Conservation (phyloP, 2,113 vertebrate species). For the Hylia prasina region DNA sequence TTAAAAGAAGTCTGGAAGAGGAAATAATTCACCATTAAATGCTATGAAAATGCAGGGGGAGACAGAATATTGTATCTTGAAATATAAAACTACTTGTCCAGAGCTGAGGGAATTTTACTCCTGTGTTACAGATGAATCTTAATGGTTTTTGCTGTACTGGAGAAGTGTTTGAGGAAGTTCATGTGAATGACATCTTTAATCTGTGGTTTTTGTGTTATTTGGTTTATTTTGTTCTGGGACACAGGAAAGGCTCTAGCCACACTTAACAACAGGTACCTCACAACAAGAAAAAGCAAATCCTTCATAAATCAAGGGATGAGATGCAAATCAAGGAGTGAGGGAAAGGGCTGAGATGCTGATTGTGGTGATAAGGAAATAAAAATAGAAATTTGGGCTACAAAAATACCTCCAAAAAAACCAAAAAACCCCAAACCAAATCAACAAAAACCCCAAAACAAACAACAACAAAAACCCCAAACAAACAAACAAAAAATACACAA, state of each 20-base stretch:
- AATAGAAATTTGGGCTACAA: background rate
- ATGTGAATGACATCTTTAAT: background rate
- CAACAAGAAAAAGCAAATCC: background rate
- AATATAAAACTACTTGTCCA: background rate
- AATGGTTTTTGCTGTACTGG: background rate
- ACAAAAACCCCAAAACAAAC: too few relatives aligned
- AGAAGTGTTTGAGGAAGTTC: background rate
- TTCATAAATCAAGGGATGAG: background rate
- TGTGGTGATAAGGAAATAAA: background rate
- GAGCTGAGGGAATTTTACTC: background rate
- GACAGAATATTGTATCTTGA: background rate
- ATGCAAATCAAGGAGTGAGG: background rate
- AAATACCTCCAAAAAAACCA: background rate
- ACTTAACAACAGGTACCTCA: background rate
- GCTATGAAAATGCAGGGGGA: background rate
- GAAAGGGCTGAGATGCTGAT: background rate
- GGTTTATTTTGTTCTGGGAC: background rate
- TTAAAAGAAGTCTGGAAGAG: background rate
- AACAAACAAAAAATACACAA: background rate
- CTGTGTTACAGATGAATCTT: background rate
- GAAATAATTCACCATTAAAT: background rate
- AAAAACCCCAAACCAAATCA: background rate
- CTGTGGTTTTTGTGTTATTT: background rate
- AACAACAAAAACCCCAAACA: too few relatives aligned
- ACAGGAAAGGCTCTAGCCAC: background rate